Percentiles rank a stretch among this genome's conserved stretches.
Evolutionary conservation across 2,113 vertebrate genomes (phyloP).

Genomic region (Halichoeres trimaculatus): DNA sequence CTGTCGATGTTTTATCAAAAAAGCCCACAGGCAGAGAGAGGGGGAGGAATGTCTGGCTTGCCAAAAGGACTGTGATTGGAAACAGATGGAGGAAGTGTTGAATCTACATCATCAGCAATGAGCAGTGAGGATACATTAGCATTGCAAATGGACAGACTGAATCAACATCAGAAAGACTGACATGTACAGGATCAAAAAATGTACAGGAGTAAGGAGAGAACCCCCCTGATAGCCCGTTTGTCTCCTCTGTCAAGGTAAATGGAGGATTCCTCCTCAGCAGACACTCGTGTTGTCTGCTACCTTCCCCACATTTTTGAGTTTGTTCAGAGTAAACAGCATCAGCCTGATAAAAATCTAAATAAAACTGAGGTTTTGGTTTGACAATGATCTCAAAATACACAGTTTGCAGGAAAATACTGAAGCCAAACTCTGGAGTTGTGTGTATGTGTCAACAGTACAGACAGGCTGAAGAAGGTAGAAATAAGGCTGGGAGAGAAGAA

Average conservation of each 20-base stretch:
- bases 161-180: constrained; percentile 1
- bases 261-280: not conserved
- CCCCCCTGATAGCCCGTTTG: not conserved
- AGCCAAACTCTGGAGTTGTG: not conserved
- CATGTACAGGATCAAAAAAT: constrained; percentile 16
- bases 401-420: constrained; percentile 10
- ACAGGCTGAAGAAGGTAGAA: constrained; percentile 16
- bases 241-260: not conserved
- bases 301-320: not conserved
- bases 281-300: not conserved
- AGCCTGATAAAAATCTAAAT: constrained; percentile 16
- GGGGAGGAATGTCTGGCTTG: not conserved
- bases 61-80: constrained; percentile 3
- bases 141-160: constrained; percentile 2
- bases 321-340: not conserved
- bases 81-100: constrained; percentile 28
- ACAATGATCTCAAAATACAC: constrained; percentile 13
- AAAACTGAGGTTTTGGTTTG: constrained; percentile 27
- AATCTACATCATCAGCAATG: constrained; percentile 15
- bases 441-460: constrained; percentile 1
- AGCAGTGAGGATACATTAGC: constrained; percentile 17
- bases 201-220: constrained; percentile 18
- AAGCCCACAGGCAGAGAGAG: not conserved
- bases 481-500: constrained; percentile 15
- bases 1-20: constrained; percentile 27